Evolutionary conservation across 2,888 invertebrate species (phyloP).

Genomic region (Amblyteles armatorius): DNA sequence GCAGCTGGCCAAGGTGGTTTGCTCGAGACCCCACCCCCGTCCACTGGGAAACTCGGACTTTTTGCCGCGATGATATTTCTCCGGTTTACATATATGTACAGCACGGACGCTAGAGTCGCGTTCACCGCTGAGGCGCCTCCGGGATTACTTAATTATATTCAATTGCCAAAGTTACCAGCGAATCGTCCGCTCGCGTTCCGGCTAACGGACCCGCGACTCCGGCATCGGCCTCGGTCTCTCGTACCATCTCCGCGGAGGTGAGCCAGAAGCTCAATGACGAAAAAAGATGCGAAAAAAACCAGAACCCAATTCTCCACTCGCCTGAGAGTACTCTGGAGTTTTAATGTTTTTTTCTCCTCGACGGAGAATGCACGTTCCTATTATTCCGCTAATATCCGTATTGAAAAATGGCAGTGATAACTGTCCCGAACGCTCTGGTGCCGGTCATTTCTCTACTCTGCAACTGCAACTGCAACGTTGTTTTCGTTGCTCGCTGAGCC

Average conservation of each 20-base stretch:
- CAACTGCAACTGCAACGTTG: background rate
- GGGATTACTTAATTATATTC: slow-evolving; percentile 83
- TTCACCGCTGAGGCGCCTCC: slow-evolving; percentile 72
- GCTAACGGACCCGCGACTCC: slow-evolving; percentile 6
- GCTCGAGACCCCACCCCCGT: slow-evolving; percentile 40
- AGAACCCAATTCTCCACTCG: slow-evolving; percentile 38
- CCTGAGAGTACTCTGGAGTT: slow-evolving; percentile 25
- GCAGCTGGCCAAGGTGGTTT: slow-evolving; percentile 77
- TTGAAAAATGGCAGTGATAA: slow-evolving; percentile 2
- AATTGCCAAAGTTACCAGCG: slow-evolving; percentile 81
- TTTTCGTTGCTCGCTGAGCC: background rate
- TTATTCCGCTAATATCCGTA: slow-evolving; percentile 31
- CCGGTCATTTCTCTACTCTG: background rate
- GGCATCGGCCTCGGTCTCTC: slow-evolving; percentile 26
- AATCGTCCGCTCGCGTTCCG: slow-evolving; percentile 50
- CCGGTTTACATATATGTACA: slow-evolving; percentile 25
- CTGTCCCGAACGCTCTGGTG: background rate
- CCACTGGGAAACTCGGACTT: slow-evolving; percentile 51
- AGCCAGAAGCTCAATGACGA: slow-evolving; percentile 57
- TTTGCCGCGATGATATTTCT: slow-evolving; percentile 67
- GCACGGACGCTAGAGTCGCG: slow-evolving; percentile 59
- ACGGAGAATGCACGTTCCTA: slow-evolving; percentile 23
- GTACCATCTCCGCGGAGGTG: slow-evolving; percentile 54
- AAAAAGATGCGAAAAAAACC: slow-evolving; percentile 29
- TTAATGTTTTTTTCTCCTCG: slow-evolving; percentile 37